These are phyloP conservation scores for Paralichthys olivaceus DNA, from an alignment of 2,113 vertebrate species.

Conservation along the genomic window DNA sequence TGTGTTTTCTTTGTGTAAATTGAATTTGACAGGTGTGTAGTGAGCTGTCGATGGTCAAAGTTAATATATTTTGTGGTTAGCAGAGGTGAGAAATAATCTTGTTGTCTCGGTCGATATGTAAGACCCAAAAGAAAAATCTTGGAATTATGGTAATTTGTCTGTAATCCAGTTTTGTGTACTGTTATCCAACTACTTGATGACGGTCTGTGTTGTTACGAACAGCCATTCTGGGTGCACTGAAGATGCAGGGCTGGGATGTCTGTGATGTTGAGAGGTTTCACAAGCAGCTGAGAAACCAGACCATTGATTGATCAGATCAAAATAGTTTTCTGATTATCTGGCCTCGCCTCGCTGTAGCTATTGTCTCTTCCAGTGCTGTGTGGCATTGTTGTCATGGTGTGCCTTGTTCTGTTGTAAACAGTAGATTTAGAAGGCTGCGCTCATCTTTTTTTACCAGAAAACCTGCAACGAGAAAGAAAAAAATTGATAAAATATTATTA, in stretches of 20 bases:
- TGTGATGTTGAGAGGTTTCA: conserved; percentile 1
- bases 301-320: not conserved
- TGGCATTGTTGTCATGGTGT: conserved; percentile 37
- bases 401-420: conserved; percentile 54
- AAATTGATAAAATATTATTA: not conserved
- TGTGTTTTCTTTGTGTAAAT: conserved; percentile 37
- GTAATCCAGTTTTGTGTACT: conserved; percentile 20
- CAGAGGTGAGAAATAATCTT: conserved; percentile 1
- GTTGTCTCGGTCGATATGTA: conserved; percentile 26
- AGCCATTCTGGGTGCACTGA: conserved; percentile 14
- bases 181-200: conserved; percentile 29
- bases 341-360: conserved; percentile 33
- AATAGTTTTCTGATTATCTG: conserved; percentile 25
- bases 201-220: conserved; percentile 30
- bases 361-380: conserved; percentile 45
- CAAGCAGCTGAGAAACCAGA: conserved; percentile 23
- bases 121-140: conserved; percentile 21
- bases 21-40: conserved; percentile 16
- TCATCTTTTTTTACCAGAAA: not conserved
- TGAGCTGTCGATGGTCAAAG: conserved; percentile 12
- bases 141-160: conserved; percentile 20
- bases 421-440: conserved; percentile 28
- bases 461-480: not conserved
- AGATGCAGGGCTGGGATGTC: not conserved
- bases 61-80: conserved; percentile 35